Conservation (phyloP, 2,888 invertebrate species). For the Thera obeliscata region DNA sequence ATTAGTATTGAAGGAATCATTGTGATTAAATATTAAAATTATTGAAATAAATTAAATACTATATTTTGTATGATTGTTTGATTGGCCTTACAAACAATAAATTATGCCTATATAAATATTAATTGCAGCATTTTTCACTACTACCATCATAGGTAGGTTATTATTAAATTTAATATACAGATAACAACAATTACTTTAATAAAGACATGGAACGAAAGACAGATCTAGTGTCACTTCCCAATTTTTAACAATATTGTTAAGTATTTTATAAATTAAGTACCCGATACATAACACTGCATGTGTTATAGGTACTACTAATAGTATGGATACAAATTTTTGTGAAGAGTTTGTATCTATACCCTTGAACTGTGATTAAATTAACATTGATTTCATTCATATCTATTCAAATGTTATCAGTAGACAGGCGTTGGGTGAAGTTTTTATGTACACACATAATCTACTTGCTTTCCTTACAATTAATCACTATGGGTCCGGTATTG, state of each 20-base stretch:
- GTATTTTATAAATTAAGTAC: not conserved
- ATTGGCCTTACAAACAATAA: not conserved
- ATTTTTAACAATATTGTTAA: no score
- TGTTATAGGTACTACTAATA: no score
- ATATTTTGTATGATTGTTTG: slow-evolving; percentile 7
- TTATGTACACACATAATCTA: slow-evolving; percentile 6
- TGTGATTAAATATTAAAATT: not conserved
- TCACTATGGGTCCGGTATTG: slow-evolving; percentile 96
- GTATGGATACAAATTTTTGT: not conserved
- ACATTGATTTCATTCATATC: not conserved
- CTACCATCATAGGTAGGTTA: no score
- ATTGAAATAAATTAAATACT: slow-evolving; percentile 17
- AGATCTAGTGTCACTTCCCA: not conserved
- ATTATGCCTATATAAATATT: not conserved
- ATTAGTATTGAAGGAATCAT: slow-evolving; percentile 10
- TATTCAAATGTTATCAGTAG: not conserved
- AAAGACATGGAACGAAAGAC: not conserved
- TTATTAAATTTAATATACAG: no score
- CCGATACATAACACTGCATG: not conserved
- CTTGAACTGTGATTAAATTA: not conserved
- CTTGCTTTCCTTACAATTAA: slow-evolving; percentile 59
- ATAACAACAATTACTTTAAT: not conserved
- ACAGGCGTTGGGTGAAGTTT: slow-evolving; percentile 6
- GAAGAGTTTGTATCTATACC: not conserved
- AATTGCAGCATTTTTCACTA: no score